phyloP scores from a whole-genome alignment of 92 coral and sea anemone genomes.

The Heteractis magnifica region DNA sequence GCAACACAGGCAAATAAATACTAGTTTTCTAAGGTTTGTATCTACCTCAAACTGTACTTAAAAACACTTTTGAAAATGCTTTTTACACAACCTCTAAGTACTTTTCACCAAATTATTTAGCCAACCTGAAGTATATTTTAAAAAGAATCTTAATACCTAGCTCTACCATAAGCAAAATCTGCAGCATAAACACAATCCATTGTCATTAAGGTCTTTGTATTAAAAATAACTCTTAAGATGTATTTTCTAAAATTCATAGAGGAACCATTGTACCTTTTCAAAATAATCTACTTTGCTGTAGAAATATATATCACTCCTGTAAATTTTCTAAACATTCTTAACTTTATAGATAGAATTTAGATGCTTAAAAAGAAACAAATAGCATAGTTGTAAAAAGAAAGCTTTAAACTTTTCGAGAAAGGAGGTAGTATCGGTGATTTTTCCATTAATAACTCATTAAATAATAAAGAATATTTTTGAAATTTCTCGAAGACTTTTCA shows the following conservation, averaged over 20 bases:
- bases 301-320: not conserved
- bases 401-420: too few relatives aligned
- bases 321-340: constrained; percentile 3
- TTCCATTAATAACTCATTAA: too few relatives aligned
- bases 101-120: constrained; percentile 17
- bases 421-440: too few relatives aligned
- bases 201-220: not conserved
- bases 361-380: too few relatives aligned
- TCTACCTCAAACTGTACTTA: not conserved
- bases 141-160: constrained; percentile 8
- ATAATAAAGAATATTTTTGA: too few relatives aligned
- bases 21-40: constrained; percentile 21
- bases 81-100: constrained; percentile 2
- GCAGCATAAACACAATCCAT: not conserved
- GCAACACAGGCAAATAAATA: not conserved
- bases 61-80: not conserved
- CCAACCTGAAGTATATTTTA: constrained; percentile 25
- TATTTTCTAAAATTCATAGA: constrained; percentile 1
- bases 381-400: too few relatives aligned
- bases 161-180: not conserved
- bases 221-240: not conserved
- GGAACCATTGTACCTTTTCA: not conserved
- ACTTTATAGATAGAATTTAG: not conserved
- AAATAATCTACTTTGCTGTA: constrained; percentile 1
- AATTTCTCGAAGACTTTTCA: too few relatives aligned